Evolutionary conservation across 2,113 vertebrate genomes (phyloP).

Genomic region (Argyrosomus japonicus): DNA sequence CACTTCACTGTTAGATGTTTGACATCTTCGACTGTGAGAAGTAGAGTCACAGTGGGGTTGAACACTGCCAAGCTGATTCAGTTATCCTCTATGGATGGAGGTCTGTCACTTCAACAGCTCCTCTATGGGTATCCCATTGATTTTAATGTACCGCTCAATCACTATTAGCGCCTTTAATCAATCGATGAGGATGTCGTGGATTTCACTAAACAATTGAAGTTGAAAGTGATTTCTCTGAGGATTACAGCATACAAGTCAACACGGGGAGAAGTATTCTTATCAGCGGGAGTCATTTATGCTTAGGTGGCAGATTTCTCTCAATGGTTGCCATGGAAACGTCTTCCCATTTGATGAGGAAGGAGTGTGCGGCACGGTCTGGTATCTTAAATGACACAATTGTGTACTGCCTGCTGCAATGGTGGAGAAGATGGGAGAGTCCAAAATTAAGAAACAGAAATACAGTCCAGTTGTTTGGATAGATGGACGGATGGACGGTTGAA

Average conservation of each 20-base stretch:
- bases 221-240: not conserved
- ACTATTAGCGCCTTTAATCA: not conserved
- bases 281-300: slow-evolving; percentile 57
- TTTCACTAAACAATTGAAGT: not conserved
- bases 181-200: not conserved
- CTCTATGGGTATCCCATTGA: slow-evolving; percentile 6
- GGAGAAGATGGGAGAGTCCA: too few relatives aligned
- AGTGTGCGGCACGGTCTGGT: slow-evolving; percentile 1
- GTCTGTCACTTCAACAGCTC: slow-evolving; percentile 20
- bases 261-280: slow-evolving; percentile 19
- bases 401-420: not conserved
- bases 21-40: slow-evolving; percentile 1
- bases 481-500: too few relatives aligned
- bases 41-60: not conserved
- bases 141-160: slow-evolving; percentile 34
- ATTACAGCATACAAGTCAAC: slow-evolving; percentile 6
- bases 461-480: too few relatives aligned
- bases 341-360: slow-evolving; percentile 25
- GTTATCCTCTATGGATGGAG: slow-evolving; percentile 9
- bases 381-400: not conserved
- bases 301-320: slow-evolving; percentile 54
- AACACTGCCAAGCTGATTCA: slow-evolving; percentile 28
- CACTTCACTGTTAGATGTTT: slow-evolving; percentile 1
- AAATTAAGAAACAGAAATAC: too few relatives aligned
- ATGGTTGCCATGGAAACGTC: slow-evolving; percentile 64